phyloP scores from a whole-genome alignment of 92 coral and sea anemone species.

The Actinernus sp. region DNA sequence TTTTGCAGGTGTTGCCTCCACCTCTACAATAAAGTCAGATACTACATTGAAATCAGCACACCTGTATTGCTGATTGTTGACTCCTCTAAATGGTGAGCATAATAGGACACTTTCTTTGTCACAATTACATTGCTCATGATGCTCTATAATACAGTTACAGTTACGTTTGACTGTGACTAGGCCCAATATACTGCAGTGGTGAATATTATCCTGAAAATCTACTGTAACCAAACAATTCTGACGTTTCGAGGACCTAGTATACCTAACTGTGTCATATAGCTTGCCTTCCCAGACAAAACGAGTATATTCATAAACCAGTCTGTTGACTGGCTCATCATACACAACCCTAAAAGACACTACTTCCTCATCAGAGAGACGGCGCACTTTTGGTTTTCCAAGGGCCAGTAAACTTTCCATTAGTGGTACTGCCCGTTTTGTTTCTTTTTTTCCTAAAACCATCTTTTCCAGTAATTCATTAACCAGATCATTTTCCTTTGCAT shows the following conservation, averaged over 20 bases:
- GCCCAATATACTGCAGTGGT: not conserved
- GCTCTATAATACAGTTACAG: not conserved
- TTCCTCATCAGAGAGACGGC: too few species aligned
- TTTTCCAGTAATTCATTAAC: too few species aligned
- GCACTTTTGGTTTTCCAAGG: too few species aligned
- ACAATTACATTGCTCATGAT: constrained; percentile 16
- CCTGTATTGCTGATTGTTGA: constrained; percentile 1
- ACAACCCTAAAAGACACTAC: too few species aligned
- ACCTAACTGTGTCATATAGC: constrained; percentile 10
- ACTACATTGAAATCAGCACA: constrained; percentile 8
- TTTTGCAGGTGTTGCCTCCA: not conserved
- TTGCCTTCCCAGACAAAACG: constrained; percentile 13
- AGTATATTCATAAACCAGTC: too few species aligned
- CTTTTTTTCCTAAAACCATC: too few species aligned
- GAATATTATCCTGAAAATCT: not conserved
- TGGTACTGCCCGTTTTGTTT: too few species aligned
- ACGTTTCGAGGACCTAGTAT: constrained; percentile 9
- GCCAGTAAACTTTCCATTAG: too few species aligned
- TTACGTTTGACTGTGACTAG: not conserved
- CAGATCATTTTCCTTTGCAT: too few species aligned
- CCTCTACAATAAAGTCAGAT: constrained; percentile 8
- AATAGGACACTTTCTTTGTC: not conserved
- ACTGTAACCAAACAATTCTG: constrained; percentile 11
- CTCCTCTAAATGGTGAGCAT: not conserved
- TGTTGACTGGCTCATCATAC: too few species aligned